phyloP scores from a whole-genome alignment of 1,140 invertebrate species.

The Euwallacea fornicatus region DNA sequence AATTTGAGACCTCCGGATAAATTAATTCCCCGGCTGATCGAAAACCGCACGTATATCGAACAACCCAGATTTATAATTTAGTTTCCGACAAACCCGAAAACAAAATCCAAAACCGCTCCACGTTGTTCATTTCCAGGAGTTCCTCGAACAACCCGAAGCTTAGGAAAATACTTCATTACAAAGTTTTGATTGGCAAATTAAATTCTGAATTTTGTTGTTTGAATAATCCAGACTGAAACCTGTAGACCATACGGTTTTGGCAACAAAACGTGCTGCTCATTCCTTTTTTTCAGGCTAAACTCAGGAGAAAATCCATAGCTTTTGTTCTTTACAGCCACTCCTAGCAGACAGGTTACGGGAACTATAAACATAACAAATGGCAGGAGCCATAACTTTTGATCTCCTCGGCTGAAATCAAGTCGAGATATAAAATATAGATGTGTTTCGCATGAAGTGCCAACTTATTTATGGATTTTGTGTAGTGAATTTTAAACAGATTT shows the following conservation, averaged over 20 bases:
- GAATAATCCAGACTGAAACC: too few species aligned
- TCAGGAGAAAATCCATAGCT: conserved; percentile 7
- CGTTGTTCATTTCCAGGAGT: conserved; percentile 2
- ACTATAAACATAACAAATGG: conserved; percentile 21
- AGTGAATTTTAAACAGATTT: conserved; percentile 27
- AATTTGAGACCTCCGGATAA: too few species aligned
- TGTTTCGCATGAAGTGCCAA: conserved; percentile 32
- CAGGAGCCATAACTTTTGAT: conserved; percentile 19
- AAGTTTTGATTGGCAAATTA: conserved; percentile 9
- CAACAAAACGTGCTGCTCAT: too few species aligned
- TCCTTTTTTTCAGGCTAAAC: too few species aligned
- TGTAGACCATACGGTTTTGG: too few species aligned
- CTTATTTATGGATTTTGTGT: conserved; percentile 32
- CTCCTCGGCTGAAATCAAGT: conserved; percentile 20
- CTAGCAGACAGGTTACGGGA: conserved; percentile 19
- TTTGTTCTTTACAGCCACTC: conserved; percentile 21
- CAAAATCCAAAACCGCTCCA: conserved; percentile 5
- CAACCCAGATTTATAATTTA: background rate
- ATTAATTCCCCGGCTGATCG: too few species aligned
- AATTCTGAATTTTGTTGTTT: background rate
- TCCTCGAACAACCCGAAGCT: background rate
- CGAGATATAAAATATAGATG: conserved; percentile 33
- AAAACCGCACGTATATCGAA: too few species aligned
- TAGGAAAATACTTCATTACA: conserved; percentile 8
- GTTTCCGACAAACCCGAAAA: background rate